Evolutionary conservation across 92 coral and sea anemone genomes (phyloP), one percentile per base, ranked within the genome.

Genomic region (Galaxea fascicularis): DNA sequence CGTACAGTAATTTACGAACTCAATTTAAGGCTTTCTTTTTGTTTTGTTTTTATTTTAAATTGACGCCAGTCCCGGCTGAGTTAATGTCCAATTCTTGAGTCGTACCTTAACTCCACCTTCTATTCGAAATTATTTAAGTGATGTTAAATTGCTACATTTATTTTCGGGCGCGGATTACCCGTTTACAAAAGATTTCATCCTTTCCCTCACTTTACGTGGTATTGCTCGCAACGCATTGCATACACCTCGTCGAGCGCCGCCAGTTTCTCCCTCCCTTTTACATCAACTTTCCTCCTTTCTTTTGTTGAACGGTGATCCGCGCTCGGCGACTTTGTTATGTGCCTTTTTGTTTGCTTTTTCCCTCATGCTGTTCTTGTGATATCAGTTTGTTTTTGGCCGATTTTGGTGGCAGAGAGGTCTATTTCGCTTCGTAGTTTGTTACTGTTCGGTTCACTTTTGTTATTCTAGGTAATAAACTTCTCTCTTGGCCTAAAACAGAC

Each of bases 101-200:
- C 89, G 83, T 13, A 65, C 51, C 0, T 11, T 86, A 52, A 77
- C 89, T 1, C 89, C 89, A 3, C 71, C 39, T 10, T 66, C 89
- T 2, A 72, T 85, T 31, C n/a, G 59, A 35, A 85, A 85, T 68
- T 85, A 85, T 67, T 45, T 76, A 25, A 78, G 89, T 49, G 89
- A 85, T 10, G 89, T 86, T 66, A 77, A 86, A 54, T 60, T 78
- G 60, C 22, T 86, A 58, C 89, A 86, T 76, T 47, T 78, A 21
- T 14, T 86, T 12, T 45, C 39, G 45, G 90, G 80, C 29, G 73
- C 39, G 68, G 90, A 54, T 30, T 30, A 75, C 66, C 35, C 73
- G 12, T 76, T 68, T 24, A 47, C 64, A 16, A 53, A 78, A 10
- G 35, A 56, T 22, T 72, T 28, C 35, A 84, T 76, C 26, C 22